phyloP scores from a whole-genome alignment of 2,888 invertebrate species.

The Exephanes ischioxanthus region DNA sequence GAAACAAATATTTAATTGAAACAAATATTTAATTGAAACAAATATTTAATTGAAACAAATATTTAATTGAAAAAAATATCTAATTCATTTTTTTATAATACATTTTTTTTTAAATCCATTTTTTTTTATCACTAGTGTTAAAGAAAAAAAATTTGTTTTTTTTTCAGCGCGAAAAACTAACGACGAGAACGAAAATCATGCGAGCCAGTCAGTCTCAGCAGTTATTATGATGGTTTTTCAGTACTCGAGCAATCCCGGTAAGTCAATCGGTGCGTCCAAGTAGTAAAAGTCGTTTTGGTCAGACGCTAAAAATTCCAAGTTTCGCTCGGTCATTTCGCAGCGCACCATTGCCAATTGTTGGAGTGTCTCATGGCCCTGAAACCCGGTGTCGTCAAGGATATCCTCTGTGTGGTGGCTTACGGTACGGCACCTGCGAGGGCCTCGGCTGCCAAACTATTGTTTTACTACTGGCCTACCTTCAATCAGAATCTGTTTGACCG shows the following conservation, averaged over 20 bases:
- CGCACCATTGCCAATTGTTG: conserved; percentile 97
- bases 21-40: conserved; percentile 1
- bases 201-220: conserved; percentile 94
- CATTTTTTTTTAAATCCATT: too few species aligned
- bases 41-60: background rate
- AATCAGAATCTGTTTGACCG: conserved; percentile 97
- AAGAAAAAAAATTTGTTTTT: background rate
- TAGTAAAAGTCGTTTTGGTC: conserved; percentile 39
- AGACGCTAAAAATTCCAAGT: background rate
- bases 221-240: conserved; percentile 99
- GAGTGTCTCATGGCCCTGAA: conserved; percentile 98
- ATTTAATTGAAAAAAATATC: background rate
- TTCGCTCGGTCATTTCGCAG: conserved; percentile 84
- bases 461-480: conserved; percentile 99
- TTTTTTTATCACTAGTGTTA: too few species aligned
- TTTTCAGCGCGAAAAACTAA: conserved; percentile 89
- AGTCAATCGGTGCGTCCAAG: conserved; percentile 66
- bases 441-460: conserved; percentile 98
- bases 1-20: background rate
- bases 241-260: conserved; percentile 96
- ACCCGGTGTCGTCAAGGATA: conserved; percentile 95
- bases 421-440: conserved; percentile 97
- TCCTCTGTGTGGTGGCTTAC: conserved; percentile 97
- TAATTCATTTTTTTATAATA: conserved; percentile 5
- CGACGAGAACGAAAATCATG: conserved; percentile 91